A percentile compares a stretch with the other conserved stretches of the same genome.
Evolutionary conservation across 2,797 vertebrate genomes (phyloP).

Genomic region (Bryconaethiops microstoma): DNA sequence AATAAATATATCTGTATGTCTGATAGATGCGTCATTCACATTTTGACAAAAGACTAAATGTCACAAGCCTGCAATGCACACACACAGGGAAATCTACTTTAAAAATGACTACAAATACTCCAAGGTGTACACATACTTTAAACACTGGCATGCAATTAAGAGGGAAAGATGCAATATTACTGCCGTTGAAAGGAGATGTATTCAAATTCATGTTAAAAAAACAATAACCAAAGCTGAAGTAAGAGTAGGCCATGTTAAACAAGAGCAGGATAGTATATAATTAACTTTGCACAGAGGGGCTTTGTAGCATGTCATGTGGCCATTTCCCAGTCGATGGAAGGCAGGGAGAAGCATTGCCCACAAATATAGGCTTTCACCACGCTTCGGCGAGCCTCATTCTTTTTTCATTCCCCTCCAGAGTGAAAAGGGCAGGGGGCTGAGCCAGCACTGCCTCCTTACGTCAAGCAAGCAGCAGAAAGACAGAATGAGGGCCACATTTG

Average conservation of each 20-base stretch:
- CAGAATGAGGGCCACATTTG: slow-evolving; percentile 7
- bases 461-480: slow-evolving; percentile 23
- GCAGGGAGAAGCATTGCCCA: slow-evolving; percentile 10
- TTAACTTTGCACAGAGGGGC: slow-evolving; percentile 7
- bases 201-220: not conserved
- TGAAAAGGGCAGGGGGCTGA: slow-evolving; percentile 24
- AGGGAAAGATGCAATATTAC: slow-evolving; percentile 43
- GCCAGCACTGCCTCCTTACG: slow-evolving; percentile 28
- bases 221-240: not conserved
- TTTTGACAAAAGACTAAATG: not conserved
- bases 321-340: slow-evolving; percentile 26
- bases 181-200: slow-evolving; percentile 9
- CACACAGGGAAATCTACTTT: not conserved
- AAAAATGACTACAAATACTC: not conserved
- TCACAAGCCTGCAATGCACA: slow-evolving; percentile 54
- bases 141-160: slow-evolving; percentile 47
- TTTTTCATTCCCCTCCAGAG: slow-evolving; percentile 28
- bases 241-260: not conserved
- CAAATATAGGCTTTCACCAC: slow-evolving; percentile 16
- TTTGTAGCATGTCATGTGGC: slow-evolving; percentile 21
- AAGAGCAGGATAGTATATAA: not conserved
- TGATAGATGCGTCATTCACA: not conserved
- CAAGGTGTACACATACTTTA: slow-evolving; percentile 17
- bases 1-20: not conserved
- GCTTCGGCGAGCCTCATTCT: slow-evolving; percentile 36